Evolutionary conservation across 1,140 invertebrate genomes (phyloP).

Genomic region (Drosophila punjabiensis): DNA sequence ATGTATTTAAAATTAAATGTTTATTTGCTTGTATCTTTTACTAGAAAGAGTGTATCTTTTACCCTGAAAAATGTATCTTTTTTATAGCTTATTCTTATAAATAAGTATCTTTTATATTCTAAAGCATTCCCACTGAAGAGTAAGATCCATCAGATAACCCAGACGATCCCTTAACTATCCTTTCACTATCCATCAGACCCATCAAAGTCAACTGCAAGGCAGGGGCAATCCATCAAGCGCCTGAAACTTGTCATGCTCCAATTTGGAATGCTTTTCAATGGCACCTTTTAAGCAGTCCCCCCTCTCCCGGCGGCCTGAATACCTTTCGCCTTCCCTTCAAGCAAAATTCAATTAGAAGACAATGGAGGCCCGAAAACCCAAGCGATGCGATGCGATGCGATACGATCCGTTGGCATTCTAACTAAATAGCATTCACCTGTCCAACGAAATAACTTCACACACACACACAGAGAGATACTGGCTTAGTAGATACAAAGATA

Average conservation of each 20-base stretch:
- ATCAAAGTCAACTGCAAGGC: slow-evolving; percentile 60
- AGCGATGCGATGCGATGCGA: slow-evolving; percentile 25
- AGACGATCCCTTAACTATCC: slow-evolving; percentile 48
- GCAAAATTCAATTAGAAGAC: slow-evolving; percentile 79
- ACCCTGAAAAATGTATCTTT: background rate
- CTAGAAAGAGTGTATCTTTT: no score
- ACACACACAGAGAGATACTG: slow-evolving; percentile 9
- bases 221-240: slow-evolving; percentile 66
- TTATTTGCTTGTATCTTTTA: background rate
- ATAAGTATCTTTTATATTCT: background rate
- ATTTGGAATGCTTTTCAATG: slow-evolving; percentile 80
- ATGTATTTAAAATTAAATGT: background rate
- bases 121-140: background rate
- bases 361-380: slow-evolving; percentile 42
- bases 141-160: slow-evolving; percentile 12
- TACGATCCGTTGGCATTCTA: slow-evolving; percentile 65
- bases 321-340: slow-evolving; percentile 48
- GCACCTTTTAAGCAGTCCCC: slow-evolving; percentile 49
- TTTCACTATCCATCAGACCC: slow-evolving; percentile 46
- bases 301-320: background rate
- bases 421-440: slow-evolving; percentile 81
- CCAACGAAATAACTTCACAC: slow-evolving; percentile 62
- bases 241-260: slow-evolving; percentile 71
- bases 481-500: slow-evolving; percentile 41
- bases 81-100: background rate